Conservation (phyloP, 2,888 invertebrate genomes). For the Temnothorax rugatulus region DNA sequence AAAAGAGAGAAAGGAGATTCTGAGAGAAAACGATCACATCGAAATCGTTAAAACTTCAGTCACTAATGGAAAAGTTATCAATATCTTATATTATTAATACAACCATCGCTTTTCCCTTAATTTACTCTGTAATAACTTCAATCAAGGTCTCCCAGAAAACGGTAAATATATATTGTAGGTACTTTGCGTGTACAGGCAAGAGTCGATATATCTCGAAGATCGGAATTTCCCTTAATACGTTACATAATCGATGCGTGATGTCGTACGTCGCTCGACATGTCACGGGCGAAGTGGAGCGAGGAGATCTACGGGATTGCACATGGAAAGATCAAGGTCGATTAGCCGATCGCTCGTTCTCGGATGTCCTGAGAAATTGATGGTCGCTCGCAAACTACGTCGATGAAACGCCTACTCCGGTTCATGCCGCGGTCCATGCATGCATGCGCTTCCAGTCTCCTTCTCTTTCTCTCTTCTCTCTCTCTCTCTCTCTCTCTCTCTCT, state of each 20-base stretch:
- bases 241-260: constrained; percentile 43
- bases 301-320: constrained; percentile 43
- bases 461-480: constrained; percentile 25
- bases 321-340: constrained; percentile 59
- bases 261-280: constrained; percentile 39
- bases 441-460: constrained; percentile 23
- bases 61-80: not conserved
- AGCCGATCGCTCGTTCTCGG: constrained; percentile 58
- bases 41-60: constrained; percentile 12
- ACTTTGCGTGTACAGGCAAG: not conserved
- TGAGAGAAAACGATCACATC: not conserved
- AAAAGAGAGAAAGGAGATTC: not conserved
- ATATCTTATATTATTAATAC: constrained; percentile 21
- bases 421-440: constrained; percentile 36
- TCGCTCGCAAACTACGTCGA: constrained; percentile 61
- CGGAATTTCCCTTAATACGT: constrained; percentile 29
- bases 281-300: constrained; percentile 25
- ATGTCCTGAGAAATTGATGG: constrained; percentile 67
- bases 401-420: constrained; percentile 58
- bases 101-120: not conserved
- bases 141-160: not conserved
- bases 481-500: constrained; percentile 12
- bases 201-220: constrained; percentile 13
- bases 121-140: not conserved
- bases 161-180: not conserved